A percentile compares a stretch with the other conserved stretches of the same genome.
Evolutionary conservation across 2,888 invertebrate species (phyloP).

Genomic region (Unio pictorum): DNA sequence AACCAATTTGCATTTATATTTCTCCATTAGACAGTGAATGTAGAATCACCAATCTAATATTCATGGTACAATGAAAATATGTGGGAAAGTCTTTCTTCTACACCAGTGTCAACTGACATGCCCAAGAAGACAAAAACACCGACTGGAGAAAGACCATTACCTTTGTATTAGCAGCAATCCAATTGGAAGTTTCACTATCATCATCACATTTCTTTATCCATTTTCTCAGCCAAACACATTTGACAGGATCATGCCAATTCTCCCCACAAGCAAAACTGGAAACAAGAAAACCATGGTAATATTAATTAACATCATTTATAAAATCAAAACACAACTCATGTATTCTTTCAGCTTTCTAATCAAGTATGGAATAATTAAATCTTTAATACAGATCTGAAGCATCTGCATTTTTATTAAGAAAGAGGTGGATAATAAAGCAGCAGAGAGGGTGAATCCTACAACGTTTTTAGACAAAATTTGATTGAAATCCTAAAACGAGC

Average conservation of each 20-base stretch:
- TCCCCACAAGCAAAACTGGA: constrained; percentile 89
- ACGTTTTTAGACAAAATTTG: no score
- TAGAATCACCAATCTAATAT: no score
- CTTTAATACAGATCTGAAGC: no score
- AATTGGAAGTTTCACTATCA: constrained; percentile 98
- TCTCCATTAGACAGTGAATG: no score
- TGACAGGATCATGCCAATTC: constrained; percentile 91
- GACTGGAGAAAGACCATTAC: constrained; percentile 55
- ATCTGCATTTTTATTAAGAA: no score
- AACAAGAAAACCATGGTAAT: not conserved
- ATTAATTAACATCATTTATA: not conserved
- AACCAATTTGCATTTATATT: no score
- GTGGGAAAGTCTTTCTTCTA: not conserved
- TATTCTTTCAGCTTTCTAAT: no score
- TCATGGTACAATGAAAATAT: not conserved
- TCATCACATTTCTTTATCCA: constrained; percentile 99
- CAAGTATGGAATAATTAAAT: no score
- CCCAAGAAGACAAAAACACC: not conserved
- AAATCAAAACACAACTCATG: no score
- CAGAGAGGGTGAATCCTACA: no score
- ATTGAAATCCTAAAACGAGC: no score
- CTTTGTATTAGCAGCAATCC: constrained; percentile 99
- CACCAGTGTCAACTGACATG: not conserved
- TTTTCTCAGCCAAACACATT: constrained; percentile 90
- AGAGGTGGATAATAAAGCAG: no score